Conservation (phyloP, 2,113 vertebrate genomes). For the Aegithalos caudatus region DNA sequence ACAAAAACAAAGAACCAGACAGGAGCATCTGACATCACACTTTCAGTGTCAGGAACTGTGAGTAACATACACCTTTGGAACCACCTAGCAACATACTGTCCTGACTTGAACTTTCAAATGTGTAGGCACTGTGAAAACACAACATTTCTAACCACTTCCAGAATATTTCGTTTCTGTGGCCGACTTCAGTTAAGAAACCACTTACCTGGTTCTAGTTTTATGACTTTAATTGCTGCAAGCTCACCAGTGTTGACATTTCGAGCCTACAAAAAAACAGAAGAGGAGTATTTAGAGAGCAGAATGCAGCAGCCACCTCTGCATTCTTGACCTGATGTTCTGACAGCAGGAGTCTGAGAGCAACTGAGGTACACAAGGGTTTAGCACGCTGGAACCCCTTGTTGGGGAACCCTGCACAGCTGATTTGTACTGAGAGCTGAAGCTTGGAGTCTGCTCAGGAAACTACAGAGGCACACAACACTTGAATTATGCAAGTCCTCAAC, state of each 20-base stretch:
- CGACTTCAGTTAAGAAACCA: background rate
- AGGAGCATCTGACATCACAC: background rate
- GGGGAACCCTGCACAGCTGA: background rate
- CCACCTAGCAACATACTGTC: background rate
- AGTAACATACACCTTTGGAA: background rate
- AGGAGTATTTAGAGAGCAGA: background rate
- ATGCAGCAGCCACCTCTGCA: background rate
- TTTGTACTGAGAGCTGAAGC: background rate
- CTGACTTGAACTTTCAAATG: background rate
- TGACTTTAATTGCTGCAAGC: slow-evolving; percentile 97
- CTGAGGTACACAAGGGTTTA: background rate
- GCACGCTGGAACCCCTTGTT: background rate
- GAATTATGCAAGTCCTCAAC: background rate
- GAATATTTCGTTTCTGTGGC: background rate
- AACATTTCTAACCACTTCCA: background rate
- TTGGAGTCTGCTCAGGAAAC: background rate
- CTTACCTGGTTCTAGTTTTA: slow-evolving; percentile 98
- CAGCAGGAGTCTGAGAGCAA: background rate
- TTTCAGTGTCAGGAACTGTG: background rate
- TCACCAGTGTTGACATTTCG: slow-evolving; percentile 91
- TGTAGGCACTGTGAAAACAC: background rate
- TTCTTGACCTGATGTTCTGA: background rate
- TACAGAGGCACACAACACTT: background rate
- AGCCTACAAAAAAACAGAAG: slow-evolving; percentile 74
- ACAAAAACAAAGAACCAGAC: background rate